Evolutionary conservation across 2,113 vertebrate species (phyloP).

Genomic region (Leucopsar rothschildi): DNA sequence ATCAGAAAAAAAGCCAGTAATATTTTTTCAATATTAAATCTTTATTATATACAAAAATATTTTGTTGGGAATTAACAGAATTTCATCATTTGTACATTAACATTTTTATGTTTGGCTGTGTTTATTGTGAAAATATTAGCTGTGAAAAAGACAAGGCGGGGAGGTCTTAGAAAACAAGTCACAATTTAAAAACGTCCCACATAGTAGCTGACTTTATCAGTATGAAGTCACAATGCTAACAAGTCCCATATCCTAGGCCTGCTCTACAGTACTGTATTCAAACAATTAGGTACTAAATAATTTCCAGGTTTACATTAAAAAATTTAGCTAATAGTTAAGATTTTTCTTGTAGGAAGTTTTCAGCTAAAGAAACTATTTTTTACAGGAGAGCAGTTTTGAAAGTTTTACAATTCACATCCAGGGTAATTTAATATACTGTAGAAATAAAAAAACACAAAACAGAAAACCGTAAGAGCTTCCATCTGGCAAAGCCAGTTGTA

Average conservation of each 20-base stretch:
- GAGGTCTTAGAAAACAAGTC: slow-evolving; percentile 24
- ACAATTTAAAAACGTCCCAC: neutral
- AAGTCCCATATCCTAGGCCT: neutral
- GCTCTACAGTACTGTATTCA: neutral
- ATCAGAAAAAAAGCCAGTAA: neutral
- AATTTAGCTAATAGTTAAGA: neutral
- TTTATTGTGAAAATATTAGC: slow-evolving; percentile 44
- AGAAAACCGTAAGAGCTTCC: neutral
- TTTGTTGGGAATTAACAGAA: slow-evolving; percentile 65
- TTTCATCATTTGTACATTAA: slow-evolving; percentile 63
- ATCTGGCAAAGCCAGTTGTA: neutral
- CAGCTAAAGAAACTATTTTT: neutral
- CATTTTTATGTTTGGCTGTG: slow-evolving; percentile 39
- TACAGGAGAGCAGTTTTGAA: slow-evolving; percentile 26
- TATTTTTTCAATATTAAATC: slow-evolving; percentile 65
- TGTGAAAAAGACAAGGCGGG: slow-evolving; percentile 20
- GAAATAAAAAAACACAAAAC: neutral
- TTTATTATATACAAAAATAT: slow-evolving; percentile 79
- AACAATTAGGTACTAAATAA: neutral
- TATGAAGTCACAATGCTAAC: neutral
- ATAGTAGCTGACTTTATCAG: neutral
- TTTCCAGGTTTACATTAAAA: neutral
- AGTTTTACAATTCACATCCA: neutral
- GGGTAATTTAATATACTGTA: neutral
- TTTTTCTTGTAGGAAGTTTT: neutral